phyloP scores from a whole-genome alignment of 2,888 invertebrate genomes.

The Lasioglossum morio region DNA sequence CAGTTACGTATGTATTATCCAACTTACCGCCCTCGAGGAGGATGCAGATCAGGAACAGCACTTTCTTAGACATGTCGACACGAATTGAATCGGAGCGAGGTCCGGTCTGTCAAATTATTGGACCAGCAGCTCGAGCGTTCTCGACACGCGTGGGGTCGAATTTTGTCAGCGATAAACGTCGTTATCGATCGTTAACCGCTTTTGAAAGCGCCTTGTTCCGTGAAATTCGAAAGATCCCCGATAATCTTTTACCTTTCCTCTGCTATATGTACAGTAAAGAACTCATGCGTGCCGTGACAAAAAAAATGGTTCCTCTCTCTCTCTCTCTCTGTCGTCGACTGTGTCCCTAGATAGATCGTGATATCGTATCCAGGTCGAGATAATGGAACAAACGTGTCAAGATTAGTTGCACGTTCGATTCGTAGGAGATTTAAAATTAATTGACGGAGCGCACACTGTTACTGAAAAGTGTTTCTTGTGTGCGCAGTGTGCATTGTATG shows the following conservation, averaged over 20 bases:
- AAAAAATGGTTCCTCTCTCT: background rate
- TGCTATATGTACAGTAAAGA: background rate
- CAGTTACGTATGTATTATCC: background rate
- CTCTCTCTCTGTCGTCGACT: background rate
- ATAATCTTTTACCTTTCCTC: slow-evolving; percentile 35
- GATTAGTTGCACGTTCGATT: slow-evolving; percentile 42
- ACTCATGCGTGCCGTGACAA: slow-evolving; percentile 14
- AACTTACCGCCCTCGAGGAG: slow-evolving; percentile 48
- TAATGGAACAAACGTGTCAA: slow-evolving; percentile 66
- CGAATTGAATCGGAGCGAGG: slow-evolving; percentile 5
- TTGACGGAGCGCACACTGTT: slow-evolving; percentile 5
- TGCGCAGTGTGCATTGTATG: background rate
- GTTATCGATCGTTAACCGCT: slow-evolving; percentile 42
- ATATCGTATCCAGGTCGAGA: slow-evolving; percentile 56
- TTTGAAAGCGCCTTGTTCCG: slow-evolving; percentile 4
- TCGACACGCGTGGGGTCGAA: slow-evolving; percentile 2
- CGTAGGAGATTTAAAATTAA: slow-evolving; percentile 38
- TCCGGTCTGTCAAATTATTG: slow-evolving; percentile 10
- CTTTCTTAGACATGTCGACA: slow-evolving; percentile 44
- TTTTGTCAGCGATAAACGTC: slow-evolving; percentile 30
- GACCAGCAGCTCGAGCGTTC: background rate
- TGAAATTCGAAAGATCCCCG: slow-evolving; percentile 43
- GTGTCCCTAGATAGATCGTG: slow-evolving; percentile 2
- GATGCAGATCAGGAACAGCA: slow-evolving; percentile 36
- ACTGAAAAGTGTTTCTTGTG: slow-evolving; percentile 50